A percentile compares a stretch with the other conserved stretches of the same genome.
Conservation (phyloP, 2,113 vertebrate species). For the Prunella fulvescens region DNA sequence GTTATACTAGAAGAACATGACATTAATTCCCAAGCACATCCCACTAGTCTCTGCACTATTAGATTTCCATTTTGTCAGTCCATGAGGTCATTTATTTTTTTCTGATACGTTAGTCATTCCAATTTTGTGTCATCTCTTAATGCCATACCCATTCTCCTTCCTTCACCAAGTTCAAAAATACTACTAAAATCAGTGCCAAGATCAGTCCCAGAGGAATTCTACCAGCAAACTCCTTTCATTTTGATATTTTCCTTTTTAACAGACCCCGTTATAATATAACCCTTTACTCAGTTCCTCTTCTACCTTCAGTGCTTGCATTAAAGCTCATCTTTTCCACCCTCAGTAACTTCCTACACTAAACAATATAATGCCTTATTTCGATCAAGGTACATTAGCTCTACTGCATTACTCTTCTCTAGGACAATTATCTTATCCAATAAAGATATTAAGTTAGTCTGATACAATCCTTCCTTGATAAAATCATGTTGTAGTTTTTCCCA, state of each 20-base stretch:
- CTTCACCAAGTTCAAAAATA: not conserved
- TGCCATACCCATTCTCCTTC: not conserved
- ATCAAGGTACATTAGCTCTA: conserved; percentile 30
- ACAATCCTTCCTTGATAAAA: conserved; percentile 40
- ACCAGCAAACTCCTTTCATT: not conserved
- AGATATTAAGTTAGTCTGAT: conserved; percentile 48
- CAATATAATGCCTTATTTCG: not conserved
- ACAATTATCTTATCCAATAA: conserved; percentile 51
- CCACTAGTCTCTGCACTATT: not conserved
- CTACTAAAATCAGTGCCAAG: not conserved
- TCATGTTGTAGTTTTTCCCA: not conserved
- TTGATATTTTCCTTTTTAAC: not conserved
- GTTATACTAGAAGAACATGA: not conserved
- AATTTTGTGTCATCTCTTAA: not conserved
- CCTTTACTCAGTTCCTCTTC: not conserved
- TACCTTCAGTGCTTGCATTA: not conserved
- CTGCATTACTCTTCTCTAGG: conserved; percentile 24
- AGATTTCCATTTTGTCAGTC: not conserved
- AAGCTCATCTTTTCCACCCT: not conserved
- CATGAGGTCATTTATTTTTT: not conserved
- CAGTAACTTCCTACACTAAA: not conserved
- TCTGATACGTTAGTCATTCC: not conserved
- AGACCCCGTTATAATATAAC: not conserved
- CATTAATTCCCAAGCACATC: not conserved
- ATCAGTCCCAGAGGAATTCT: not conserved